phyloP scores from a whole-genome alignment of 1,140 invertebrate species.

The Mizuhopecten yessoensis region DNA sequence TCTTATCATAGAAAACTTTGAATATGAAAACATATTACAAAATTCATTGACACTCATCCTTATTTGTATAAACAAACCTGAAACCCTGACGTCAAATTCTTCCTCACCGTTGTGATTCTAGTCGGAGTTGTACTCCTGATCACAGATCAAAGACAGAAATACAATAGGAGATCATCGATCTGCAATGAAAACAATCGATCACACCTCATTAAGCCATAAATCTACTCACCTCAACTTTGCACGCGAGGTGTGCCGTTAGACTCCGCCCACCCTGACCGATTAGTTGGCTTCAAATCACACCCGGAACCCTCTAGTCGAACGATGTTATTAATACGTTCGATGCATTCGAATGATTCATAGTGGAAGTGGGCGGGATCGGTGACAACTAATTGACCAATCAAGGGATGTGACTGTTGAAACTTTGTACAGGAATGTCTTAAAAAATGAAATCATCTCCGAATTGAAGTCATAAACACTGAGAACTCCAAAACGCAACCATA shows the following conservation, averaged over 20 bases:
- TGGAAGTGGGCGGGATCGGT: not conserved
- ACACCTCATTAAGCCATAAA: slow-evolving; percentile 1
- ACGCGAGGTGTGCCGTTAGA: not conserved
- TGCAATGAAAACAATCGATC: not conserved
- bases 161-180: not conserved
- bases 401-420: not conserved
- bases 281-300: not conserved
- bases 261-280: not conserved
- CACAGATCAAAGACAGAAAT: not conserved
- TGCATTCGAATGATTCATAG: not conserved
- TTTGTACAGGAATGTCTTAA: not conserved
- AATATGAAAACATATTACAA: not conserved
- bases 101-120: not conserved
- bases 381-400: not conserved
- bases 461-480: not conserved
- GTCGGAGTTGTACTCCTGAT: not conserved
- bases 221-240: not conserved
- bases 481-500: slow-evolving; percentile 8
- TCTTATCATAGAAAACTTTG: not conserved
- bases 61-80: not conserved
- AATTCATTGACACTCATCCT: not conserved
- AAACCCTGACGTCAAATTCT: not conserved
- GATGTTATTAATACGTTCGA: not conserved
- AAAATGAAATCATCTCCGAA: not conserved
- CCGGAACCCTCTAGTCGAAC: not conserved